Evolutionary conservation across 2,888 invertebrate species (phyloP), one percentile per base, ranked within the genome.

Genomic region (Sarcophaga subvicina): DNA sequence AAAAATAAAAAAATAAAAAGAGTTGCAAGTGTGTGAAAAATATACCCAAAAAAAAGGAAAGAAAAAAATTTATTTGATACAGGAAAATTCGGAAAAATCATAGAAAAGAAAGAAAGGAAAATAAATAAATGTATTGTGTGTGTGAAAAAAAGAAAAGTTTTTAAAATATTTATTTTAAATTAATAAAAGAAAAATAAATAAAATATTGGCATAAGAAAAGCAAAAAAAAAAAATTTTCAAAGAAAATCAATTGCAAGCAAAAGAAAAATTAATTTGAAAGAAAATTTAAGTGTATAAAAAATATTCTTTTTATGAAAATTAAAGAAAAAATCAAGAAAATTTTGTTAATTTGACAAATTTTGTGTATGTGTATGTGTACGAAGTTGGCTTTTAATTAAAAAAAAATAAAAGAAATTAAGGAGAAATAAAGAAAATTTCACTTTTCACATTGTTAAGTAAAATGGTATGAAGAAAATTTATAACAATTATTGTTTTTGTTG

Each of bases 241-340:
- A 54, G 17, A 17, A 54, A 54, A 54, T 14, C 17, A 8, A 14
- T 14, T 54, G 17, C 14, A 4, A 14, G 14, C 4, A 17, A 4
- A 37, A 37, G 54, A 14, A 49, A 12, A 49, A 49, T 12, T 49
- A 49, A 49, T 12, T 49, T 49, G 4, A 11, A 69, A 25, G 62
- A 45, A 37, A 54, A 10, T 69, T 37, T 59, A 8, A 49, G 25
- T 2, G 3, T 59, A n/a, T 25, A 49, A 59, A 73, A 79, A 63
- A 27, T 76, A 20, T 69, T 60, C 45, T 59, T 80, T 67, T 47
- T 25, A 62, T 14, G 62, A 80, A 72, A 66, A 80, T 72, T 17
- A 20, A 64, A 60, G 37, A 73, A 80, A 27, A 73, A 20, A 14
- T 25, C 47, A 62, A 62, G 47, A 49, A 67, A 80, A 80, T 27